Conservation (phyloP, 1,140 invertebrate genomes). For the Drosophila bifasciata region DNA sequence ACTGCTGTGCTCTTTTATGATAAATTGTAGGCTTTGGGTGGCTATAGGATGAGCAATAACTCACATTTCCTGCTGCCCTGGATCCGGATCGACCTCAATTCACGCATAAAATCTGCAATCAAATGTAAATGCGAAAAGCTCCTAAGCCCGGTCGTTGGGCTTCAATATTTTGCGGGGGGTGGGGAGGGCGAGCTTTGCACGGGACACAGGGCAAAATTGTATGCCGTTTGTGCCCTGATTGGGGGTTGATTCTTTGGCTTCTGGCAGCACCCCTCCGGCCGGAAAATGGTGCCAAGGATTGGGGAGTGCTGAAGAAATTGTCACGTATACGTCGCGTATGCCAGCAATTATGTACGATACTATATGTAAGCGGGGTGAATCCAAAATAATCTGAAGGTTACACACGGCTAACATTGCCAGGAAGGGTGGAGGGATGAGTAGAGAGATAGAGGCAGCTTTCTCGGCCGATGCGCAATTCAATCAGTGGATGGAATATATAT, state of each 20-base stretch:
- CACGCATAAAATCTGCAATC: conserved; percentile 71
- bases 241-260: conserved; percentile 31
- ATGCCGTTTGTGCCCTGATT: conserved; percentile 32
- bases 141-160: conserved; percentile 54
- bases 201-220: conserved; percentile 26
- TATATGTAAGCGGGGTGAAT: conserved; percentile 44
- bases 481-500: conserved; percentile 49
- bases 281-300: conserved; percentile 66
- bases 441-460: neutral
- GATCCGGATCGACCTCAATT: conserved; percentile 40
- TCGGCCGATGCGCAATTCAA: conserved; percentile 62
- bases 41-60: conserved; percentile 36
- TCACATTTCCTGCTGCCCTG: conserved; percentile 30
- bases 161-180: conserved; percentile 22
- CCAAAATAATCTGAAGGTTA: conserved; percentile 67
- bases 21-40: conserved; percentile 31
- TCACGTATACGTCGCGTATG: conserved; percentile 76
- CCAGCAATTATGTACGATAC: conserved; percentile 74
- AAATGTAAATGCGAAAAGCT: conserved; percentile 76
- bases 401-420: conserved; percentile 33
- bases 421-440: neutral
- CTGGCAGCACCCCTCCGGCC: neutral
- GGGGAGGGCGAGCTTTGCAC: conserved; percentile 50
- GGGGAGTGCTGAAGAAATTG: conserved; percentile 49
- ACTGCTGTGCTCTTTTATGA: conserved; percentile 24